Conservation (phyloP, 2,888 invertebrate genomes). For the Tiliacea aurago region DNA sequence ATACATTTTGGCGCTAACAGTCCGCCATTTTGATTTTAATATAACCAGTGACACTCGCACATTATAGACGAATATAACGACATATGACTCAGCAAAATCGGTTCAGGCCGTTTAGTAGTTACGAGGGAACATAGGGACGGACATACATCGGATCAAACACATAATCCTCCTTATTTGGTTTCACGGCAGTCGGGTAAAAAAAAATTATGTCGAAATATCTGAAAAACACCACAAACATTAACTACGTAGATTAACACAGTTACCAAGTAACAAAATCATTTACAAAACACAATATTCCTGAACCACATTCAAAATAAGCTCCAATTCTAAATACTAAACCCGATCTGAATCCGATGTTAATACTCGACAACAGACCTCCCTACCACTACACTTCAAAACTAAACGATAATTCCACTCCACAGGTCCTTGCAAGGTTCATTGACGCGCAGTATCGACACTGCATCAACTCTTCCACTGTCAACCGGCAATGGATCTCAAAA, state of each 20-base stretch:
- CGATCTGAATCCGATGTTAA: constrained; percentile 36
- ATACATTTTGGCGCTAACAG: no score
- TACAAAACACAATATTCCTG: not conserved
- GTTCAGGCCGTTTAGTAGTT: no score
- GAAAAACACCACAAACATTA: not conserved
- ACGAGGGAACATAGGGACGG: no score
- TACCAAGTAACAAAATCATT: not conserved
- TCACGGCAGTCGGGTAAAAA: no score
- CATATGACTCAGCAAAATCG: no score
- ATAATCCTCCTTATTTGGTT: no score
- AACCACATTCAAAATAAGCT: constrained; percentile 11
- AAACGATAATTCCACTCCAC: constrained; percentile 25
- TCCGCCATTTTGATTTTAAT: no score
- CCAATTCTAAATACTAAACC: constrained; percentile 38
- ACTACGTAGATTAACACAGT: not conserved
- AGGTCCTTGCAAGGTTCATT: constrained; percentile 87
- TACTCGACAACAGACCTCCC: constrained; percentile 43
- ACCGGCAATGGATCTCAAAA: constrained; percentile 84
- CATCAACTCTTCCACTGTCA: constrained; percentile 85
- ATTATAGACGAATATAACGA: no score
- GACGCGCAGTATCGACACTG: constrained; percentile 87
- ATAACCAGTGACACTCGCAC: no score
- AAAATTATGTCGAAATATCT: no score
- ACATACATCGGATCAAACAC: no score
- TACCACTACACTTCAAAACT: constrained; percentile 21